These are phyloP conservation scores for Enteromius afrohamiltoni DNA, from an alignment of 2,797 vertebrate species.

Conservation along the genomic window DNA sequence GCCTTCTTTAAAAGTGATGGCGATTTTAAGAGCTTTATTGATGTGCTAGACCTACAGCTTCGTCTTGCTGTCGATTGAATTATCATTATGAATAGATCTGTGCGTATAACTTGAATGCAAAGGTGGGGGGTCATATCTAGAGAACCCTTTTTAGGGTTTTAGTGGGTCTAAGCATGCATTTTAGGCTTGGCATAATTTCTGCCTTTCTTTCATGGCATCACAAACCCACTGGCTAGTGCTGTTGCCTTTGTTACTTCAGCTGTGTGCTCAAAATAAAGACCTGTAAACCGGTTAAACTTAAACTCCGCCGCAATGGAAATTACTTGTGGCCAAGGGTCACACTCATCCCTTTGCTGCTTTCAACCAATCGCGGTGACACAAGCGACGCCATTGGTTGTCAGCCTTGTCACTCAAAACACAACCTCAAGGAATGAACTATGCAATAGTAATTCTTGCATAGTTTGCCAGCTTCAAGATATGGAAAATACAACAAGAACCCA, in stretches of 20 bases:
- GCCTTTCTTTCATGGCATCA: constrained; percentile 35
- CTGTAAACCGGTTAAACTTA: constrained; percentile 46
- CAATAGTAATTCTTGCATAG: constrained; percentile 26
- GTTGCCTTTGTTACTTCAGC: constrained; percentile 48
- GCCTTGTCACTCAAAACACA: constrained; percentile 23
- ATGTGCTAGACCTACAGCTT: constrained; percentile 43
- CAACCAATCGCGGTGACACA: constrained; percentile 33
- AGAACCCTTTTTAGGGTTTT: constrained; percentile 22
- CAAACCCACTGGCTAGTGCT: not conserved
- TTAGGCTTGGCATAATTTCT: constrained; percentile 18
- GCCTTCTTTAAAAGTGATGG: constrained; percentile 50
- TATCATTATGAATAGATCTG: constrained; percentile 52
- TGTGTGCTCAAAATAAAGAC: constrained; percentile 50
- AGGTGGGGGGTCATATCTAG: not conserved
- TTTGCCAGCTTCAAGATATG: constrained; percentile 40
- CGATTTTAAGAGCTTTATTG: constrained; percentile 48
- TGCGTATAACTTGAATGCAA: not conserved
- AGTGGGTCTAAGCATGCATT: not conserved
- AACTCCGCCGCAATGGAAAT: constrained; percentile 55
- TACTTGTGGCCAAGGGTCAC: constrained; percentile 49
- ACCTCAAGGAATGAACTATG: constrained; percentile 22
- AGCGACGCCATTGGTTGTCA: not conserved
- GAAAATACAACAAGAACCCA: constrained; percentile 47
- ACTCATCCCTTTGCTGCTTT: constrained; percentile 5
- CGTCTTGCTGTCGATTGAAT: constrained; percentile 37